Conservation (phyloP, 1,140 invertebrate species). For the Acromyrmex echinatior region DNA sequence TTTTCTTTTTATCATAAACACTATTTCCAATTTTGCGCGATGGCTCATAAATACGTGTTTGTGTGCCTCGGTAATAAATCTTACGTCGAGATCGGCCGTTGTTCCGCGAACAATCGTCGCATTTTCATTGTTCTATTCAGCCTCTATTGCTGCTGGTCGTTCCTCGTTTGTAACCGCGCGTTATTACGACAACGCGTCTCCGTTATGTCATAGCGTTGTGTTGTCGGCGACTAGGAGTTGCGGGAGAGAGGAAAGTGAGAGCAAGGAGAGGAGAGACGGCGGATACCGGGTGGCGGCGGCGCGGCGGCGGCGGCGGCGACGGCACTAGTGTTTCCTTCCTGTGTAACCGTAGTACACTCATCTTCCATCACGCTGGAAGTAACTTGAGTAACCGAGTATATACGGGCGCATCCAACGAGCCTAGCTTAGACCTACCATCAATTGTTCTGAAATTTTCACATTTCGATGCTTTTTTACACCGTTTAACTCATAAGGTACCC, state of each 20-base stretch:
- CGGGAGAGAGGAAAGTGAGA: conserved; percentile 44
- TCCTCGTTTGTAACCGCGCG: conserved; percentile 42
- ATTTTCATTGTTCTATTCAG: conserved; percentile 64
- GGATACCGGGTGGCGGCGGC: conserved; percentile 55
- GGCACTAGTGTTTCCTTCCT: conserved; percentile 85
- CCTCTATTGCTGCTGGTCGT: conserved; percentile 43
- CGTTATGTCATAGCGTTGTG: conserved; percentile 65
- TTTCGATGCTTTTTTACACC: neutral
- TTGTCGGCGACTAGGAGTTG: conserved; percentile 2
- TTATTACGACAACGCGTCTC: conserved; percentile 65
- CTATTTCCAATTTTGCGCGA: neutral
- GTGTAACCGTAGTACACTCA: conserved; percentile 84
- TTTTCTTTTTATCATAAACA: neutral
- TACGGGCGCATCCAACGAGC: conserved; percentile 60
- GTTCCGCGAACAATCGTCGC: conserved; percentile 60
- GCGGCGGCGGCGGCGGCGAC: conserved; percentile 32
- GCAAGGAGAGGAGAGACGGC: conserved; percentile 44
- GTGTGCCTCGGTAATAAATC: neutral
- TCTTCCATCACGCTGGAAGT: conserved; percentile 75
- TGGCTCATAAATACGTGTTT: neutral
- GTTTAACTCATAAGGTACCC: too few species aligned
- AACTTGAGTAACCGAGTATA: conserved; percentile 79
- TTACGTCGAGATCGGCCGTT: conserved; percentile 30
- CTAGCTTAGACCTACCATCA: conserved; percentile 6
- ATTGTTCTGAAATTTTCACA: neutral